phyloP scores from a whole-genome alignment of 2,797 vertebrate genomes.

The Tarsius wallacei region DNA sequence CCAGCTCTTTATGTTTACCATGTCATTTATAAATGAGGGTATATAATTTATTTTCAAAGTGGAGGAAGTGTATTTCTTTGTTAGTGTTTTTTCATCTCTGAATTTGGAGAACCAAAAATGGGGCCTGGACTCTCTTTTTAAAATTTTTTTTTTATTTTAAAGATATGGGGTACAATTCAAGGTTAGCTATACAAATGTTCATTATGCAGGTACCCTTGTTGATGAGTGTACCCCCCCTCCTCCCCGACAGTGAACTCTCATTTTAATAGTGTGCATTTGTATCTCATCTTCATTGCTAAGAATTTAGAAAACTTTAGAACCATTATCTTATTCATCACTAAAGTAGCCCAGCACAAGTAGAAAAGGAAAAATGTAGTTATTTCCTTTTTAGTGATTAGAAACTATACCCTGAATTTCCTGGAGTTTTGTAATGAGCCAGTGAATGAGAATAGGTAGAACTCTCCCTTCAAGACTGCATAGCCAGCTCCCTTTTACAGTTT shows the following conservation, averaged over 20 bases:
- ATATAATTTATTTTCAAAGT: conserved; percentile 44
- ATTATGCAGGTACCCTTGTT: no score
- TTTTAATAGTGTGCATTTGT: conserved; percentile 58
- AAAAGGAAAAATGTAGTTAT: conserved; percentile 52
- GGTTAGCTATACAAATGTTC: no score
- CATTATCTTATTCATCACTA: conserved; percentile 39
- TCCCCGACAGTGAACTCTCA: background rate
- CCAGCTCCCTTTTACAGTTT: conserved; percentile 39
- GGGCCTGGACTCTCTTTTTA: background rate
- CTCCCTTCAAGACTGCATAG: background rate
- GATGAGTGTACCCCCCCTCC: no score
- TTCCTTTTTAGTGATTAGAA: conserved; percentile 44
- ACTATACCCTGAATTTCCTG: background rate
- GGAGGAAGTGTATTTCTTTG: background rate
- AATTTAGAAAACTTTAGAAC: conserved; percentile 49
- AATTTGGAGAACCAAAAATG: conserved; percentile 29
- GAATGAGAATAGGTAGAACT: background rate
- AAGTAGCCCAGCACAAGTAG: background rate
- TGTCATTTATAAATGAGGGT: conserved; percentile 22
- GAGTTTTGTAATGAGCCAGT: background rate
- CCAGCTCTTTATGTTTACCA: conserved; percentile 15
- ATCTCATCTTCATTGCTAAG: conserved; percentile 30
- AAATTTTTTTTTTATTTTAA: background rate
- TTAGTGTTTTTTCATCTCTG: conserved; percentile 49
- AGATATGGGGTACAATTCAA: no score